Percentiles rank a stretch among this genome's conserved stretches.
Evolutionary conservation across 2,797 vertebrate genomes (phyloP).

Genomic region (Mallotus villosus): DNA sequence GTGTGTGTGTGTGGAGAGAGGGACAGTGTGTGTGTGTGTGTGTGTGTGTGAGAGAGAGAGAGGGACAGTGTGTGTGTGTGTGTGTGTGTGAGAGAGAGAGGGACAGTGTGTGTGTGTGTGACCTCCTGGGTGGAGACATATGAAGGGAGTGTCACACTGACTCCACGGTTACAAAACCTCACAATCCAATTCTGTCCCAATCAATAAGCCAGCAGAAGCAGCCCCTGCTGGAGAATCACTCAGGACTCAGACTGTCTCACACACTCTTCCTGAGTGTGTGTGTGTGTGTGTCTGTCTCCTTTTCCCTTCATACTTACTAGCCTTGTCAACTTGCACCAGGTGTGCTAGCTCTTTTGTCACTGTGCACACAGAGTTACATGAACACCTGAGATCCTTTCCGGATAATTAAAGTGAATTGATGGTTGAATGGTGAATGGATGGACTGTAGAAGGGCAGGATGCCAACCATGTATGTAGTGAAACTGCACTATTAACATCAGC

Average conservation of each 20-base stretch:
- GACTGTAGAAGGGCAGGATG: not conserved
- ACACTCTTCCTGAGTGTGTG: conserved; percentile 26
- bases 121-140: conserved; percentile 1
- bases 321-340: too few relatives aligned
- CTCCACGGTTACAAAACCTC: conserved; percentile 70
- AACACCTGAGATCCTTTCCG: too few relatives aligned
- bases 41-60: not conserved
- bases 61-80: not conserved
- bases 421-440: not conserved
- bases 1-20: conserved; percentile 9
- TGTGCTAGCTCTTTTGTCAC: too few relatives aligned
- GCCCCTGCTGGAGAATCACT: conserved; percentile 44
- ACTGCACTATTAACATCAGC: not conserved
- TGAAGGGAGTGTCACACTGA: conserved; percentile 53
- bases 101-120: too few relatives aligned
- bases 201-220: conserved; percentile 69
- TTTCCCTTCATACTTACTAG: too few relatives aligned
- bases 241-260: conserved; percentile 2
- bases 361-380: too few relatives aligned
- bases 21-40: not conserved
- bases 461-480: not conserved
- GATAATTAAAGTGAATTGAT: not conserved
- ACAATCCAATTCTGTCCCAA: conserved; percentile 72
- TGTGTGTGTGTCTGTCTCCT: not conserved
- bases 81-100: conserved; percentile 27